Evolutionary conservation across 2,797 vertebrate genomes (phyloP), one percentile per base, ranked within the genome.

Genomic region (Netta rufina): DNA sequence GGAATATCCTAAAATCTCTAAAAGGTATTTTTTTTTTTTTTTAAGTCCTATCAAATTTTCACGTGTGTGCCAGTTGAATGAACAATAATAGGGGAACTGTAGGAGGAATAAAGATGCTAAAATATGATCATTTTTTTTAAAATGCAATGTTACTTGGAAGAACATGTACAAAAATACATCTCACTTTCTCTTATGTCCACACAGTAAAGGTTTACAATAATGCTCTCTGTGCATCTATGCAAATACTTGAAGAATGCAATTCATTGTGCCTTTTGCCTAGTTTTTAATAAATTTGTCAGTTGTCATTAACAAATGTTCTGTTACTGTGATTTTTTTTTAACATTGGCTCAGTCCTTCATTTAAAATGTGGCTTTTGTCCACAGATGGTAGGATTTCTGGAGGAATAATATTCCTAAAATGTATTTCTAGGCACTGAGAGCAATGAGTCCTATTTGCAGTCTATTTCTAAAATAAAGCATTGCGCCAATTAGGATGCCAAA

Each of bases 231-330:
- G 93, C 85, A 98, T 97, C 98, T 99, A 98, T 99, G 98, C 98
- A 99, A 99, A 98, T 98, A 97, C 98, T 98, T 98, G 98, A 98
- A 98, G 94, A 95, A 97, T 97, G 96, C 96, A 95, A 97, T 95
- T 97, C 92, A 86, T 96, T 95, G 98, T 98, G 98, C 98, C 98
- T 98, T 98, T 96, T 96, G 95, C 97, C 97, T 97, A 93, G 97
- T 98, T 97, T 96, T 97, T 97, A 98, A 98, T 98, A 97, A 98
- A 98, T 92, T 94, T 93, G 39, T 93, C 25, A 21, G 67, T 92
- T 94, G 92, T 94, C 89, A 79, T 95, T 89, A 95, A 79, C 16
- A 85, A 93, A 73, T 67, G 65, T 13, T 90, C 39, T 27, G 41
- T 65, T 28, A 9, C 69, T 67, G 6, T 20, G 79, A 4, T 57